Evolutionary conservation across 2,888 invertebrate species (phyloP).

Genomic region (Allygus modestus): DNA sequence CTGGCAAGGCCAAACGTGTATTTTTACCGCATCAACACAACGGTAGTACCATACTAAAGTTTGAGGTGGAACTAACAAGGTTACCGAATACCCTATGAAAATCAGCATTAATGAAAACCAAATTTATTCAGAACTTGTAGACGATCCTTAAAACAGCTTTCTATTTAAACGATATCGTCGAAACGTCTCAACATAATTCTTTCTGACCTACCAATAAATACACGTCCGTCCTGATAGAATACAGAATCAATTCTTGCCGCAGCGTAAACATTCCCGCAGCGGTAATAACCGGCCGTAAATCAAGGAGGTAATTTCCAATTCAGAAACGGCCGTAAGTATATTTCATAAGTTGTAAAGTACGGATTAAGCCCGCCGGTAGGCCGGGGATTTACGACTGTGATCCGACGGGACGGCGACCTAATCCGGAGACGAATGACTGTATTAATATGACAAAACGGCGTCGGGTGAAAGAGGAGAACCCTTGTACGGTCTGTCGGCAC

Average conservation of each 20-base stretch:
- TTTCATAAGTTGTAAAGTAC: conserved; percentile 8
- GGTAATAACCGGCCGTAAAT: background rate
- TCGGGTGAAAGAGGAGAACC: conserved; percentile 48
- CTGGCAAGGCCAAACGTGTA: too few species aligned
- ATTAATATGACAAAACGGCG: conserved; percentile 60
- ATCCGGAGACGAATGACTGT: conserved; percentile 48
- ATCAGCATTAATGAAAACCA: too few species aligned
- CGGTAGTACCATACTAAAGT: too few species aligned
- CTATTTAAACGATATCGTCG: too few species aligned
- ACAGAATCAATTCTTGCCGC: background rate
- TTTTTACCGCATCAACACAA: too few species aligned
- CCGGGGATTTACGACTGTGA: too few species aligned
- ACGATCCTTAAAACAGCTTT: too few species aligned
- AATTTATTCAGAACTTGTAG: too few species aligned
- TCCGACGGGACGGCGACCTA: background rate
- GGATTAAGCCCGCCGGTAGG: background rate
- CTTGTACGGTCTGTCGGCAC: conserved; percentile 59
- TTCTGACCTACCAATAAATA: background rate
- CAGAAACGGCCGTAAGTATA: conserved; percentile 21
- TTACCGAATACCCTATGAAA: too few species aligned
- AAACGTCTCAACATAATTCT: too few species aligned
- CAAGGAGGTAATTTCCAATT: conserved; percentile 27
- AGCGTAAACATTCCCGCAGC: background rate
- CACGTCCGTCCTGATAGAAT: background rate
- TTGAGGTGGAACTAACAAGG: too few species aligned